Percentiles rank a stretch among this genome's conserved stretches.
Conservation (phyloP, 2,797 vertebrate species). For the Trematomus bernacchii region DNA sequence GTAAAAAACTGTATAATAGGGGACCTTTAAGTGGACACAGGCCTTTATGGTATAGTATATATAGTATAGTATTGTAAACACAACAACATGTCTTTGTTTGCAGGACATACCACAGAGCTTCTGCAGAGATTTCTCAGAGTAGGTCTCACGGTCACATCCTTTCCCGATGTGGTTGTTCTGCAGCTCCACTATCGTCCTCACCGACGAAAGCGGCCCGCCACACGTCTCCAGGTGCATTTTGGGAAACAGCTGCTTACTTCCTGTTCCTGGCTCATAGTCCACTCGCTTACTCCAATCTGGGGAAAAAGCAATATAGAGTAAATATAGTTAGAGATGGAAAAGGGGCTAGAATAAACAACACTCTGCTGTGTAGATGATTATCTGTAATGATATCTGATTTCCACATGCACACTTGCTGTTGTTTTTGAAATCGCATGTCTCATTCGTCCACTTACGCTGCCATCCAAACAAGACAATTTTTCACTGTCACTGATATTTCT, state of each 20-base stretch:
- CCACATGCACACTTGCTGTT: conserved; percentile 15
- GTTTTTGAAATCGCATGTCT: conserved; percentile 17
- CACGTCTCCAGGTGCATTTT: conserved; percentile 95
- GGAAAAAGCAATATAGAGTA: conserved; percentile 33
- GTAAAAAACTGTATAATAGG: too few species aligned
- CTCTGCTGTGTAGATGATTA: conserved; percentile 18
- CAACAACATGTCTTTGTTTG: neutral
- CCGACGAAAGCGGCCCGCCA: conserved; percentile 91
- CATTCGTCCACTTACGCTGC: conserved; percentile 35
- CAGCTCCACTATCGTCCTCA: conserved; percentile 91
- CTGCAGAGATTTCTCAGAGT: conserved; percentile 95
- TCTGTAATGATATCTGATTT: conserved; percentile 27
- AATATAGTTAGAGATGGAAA: conserved; percentile 1
- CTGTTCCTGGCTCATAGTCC: conserved; percentile 94
- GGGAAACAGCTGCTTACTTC: conserved; percentile 93
- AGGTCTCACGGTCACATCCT: conserved; percentile 94
- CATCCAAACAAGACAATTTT: conserved; percentile 44
- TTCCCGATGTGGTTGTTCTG: conserved; percentile 95
- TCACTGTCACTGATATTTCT: conserved; percentile 47
- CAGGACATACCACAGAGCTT: conserved; percentile 92
- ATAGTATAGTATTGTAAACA: conserved; percentile 2
- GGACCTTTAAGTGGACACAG: too few species aligned
- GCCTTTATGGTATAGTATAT: too few species aligned
- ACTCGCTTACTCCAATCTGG: conserved; percentile 93
- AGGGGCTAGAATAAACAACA: neutral